Percentiles rank a stretch among this genome's conserved stretches.
Conservation (phyloP, 2,797 vertebrate genomes). For the Pempheris klunzingeri region DNA sequence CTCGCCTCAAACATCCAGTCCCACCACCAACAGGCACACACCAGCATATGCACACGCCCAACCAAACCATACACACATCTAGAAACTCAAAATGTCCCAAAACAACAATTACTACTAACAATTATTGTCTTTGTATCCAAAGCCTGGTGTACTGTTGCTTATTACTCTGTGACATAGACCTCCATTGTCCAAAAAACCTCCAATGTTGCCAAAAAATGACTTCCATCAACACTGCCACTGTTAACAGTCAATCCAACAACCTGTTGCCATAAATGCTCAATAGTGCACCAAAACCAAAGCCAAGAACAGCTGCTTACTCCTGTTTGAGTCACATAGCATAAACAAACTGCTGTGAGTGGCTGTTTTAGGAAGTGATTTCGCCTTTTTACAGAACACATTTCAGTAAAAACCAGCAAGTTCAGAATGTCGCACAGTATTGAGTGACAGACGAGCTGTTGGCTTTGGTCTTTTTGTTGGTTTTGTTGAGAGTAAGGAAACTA, state of each 20-base stretch:
- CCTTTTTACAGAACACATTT: background rate
- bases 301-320: background rate
- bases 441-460: background rate
- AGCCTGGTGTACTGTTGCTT: background rate
- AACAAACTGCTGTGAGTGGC: background rate
- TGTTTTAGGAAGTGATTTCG: background rate
- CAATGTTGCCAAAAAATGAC: too few relatives aligned
- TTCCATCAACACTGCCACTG: too few relatives aligned
- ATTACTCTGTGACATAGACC: too few relatives aligned
- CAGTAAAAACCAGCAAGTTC: background rate
- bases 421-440: background rate
- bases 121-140: background rate
- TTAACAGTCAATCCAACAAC: background rate
- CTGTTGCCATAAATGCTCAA: background rate
- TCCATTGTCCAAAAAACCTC: too few relatives aligned
- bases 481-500: background rate
- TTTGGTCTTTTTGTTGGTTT: constrained; percentile 2
- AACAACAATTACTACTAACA: too few relatives aligned
- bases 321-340: background rate
- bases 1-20: background rate
- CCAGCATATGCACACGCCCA: background rate
- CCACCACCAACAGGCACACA: background rate
- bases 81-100: background rate
- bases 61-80: background rate
- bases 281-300: constrained; percentile 1